phyloP scores from a whole-genome alignment of 2,113 vertebrate species.

The Aldabrachelys gigantea region DNA sequence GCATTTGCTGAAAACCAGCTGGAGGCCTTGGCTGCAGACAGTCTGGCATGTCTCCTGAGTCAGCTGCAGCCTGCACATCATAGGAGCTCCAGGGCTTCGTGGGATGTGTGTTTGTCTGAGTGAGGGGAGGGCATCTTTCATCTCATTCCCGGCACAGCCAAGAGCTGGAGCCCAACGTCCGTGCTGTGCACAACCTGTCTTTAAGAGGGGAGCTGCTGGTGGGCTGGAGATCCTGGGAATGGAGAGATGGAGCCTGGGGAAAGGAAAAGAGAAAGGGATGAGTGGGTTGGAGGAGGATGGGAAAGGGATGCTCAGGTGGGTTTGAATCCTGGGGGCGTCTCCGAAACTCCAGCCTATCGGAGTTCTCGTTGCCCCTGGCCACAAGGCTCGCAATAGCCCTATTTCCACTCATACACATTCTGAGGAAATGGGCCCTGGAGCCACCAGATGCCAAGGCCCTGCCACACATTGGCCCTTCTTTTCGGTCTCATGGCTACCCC shows the following conservation, averaged over 20 bases:
- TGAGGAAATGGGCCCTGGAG: background rate
- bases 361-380: background rate
- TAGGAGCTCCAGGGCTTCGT: no score
- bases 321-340: background rate
- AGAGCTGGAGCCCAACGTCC: background rate
- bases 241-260: background rate
- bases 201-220: background rate
- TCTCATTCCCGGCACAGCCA: background rate
- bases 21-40: background rate
- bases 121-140: background rate
- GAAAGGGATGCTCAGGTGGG: background rate
- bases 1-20: background rate
- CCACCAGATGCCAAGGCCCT: background rate
- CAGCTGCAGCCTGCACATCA: background rate
- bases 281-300: no score
- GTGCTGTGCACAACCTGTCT: background rate
- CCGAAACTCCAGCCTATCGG: background rate
- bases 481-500: background rate
- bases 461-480: background rate
- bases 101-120: background rate
- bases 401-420: background rate
- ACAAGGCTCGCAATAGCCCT: background rate
- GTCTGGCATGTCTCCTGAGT: background rate
- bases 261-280: background rate
- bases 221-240: background rate